Evolutionary conservation across 2,888 invertebrate species (phyloP), one percentile per base, ranked within the genome.

Genomic region (Tipula lateralis): DNA sequence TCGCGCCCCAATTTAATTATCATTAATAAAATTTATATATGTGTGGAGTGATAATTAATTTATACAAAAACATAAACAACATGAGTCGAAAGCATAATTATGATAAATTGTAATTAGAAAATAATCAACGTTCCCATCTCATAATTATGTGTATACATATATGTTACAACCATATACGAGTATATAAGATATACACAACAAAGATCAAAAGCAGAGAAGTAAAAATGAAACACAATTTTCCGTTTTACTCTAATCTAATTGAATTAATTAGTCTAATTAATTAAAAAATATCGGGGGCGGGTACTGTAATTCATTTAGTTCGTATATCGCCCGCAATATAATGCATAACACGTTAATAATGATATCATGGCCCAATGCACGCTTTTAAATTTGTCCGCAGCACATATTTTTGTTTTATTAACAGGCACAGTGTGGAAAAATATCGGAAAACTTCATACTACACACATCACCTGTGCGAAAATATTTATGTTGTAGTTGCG

Each of bases 41-140:
- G n/a, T 13, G 13, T 66, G 66, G 66, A 24, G 24, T 66, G 66
- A 66, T 66, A 66, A 66, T 66, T 66, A 66, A 66, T 66, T 66
- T 12, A 66, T 24, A 66, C 19, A 66, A 66, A 19, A 66, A 66
- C 19, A 50, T 6, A 16, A 50, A 50, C 50, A 39, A 50, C 50
- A 44, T n/a, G 24, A 66, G 66, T 24, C 19, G 24, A 66, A 66
- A 66, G 24, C 66, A 66, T 66, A 66, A 66, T 66, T 24, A 66
- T 66, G 66, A 24, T 66, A 66, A 66, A 66, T 66, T 66, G 66
- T 66, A 66, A 66, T 66, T 24, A 66, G 66, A 66, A 66, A 66
- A 66, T 66, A 66, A 66, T 66, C 66, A 66, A 66, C 66, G 66
- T 66, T 66, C 24, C 66, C 66, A 66, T 24, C 19, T 66, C 66